Evolutionary conservation across 2,888 invertebrate genomes (phyloP).

Genomic region (Melanostoma scalare): DNA sequence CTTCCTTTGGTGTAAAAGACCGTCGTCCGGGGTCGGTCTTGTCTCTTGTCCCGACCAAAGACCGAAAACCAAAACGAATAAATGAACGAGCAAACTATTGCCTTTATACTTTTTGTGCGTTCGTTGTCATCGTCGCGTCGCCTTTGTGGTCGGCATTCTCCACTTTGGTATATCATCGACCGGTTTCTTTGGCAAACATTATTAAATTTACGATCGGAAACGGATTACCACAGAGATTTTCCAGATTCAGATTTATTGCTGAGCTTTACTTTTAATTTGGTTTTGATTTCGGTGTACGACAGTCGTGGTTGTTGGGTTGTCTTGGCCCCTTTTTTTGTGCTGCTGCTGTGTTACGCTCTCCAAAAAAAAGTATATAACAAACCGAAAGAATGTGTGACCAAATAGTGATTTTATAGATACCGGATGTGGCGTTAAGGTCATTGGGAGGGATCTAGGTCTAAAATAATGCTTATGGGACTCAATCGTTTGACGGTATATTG

Average conservation of each 20-base stretch:
- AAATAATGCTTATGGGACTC: slow-evolving; percentile 30
- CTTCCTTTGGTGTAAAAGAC: slow-evolving; percentile 22
- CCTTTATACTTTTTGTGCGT: slow-evolving; percentile 28
- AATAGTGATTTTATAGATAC: slow-evolving; percentile 56
- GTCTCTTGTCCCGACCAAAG: no score
- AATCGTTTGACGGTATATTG: slow-evolving; percentile 35
- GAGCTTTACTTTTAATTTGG: slow-evolving; percentile 73
- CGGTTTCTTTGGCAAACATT: slow-evolving; percentile 59
- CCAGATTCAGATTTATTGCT: slow-evolving; percentile 72
- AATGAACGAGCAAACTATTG: slow-evolving; percentile 19
- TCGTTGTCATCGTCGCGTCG: slow-evolving; percentile 4
- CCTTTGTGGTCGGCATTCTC: not conserved
- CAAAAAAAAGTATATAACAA: slow-evolving; percentile 5
- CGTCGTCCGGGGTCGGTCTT: not conserved
- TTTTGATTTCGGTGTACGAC: slow-evolving; percentile 59
- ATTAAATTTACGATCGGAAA: slow-evolving; percentile 73
- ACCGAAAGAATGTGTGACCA: slow-evolving; percentile 47
- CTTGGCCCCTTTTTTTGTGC: not conserved
- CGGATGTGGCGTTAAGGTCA: slow-evolving; percentile 33
- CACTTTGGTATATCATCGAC: slow-evolving; percentile 1
- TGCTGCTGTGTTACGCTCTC: slow-evolving; percentile 11
- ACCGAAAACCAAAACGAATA: no score
- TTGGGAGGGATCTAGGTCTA: slow-evolving; percentile 25
- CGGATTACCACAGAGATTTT: slow-evolving; percentile 73
- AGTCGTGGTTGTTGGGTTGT: slow-evolving; percentile 4